These are phyloP conservation scores for Psephotus haematonotus DNA, from an alignment of 2,113 vertebrate genomes.

Conservation along the genomic window DNA sequence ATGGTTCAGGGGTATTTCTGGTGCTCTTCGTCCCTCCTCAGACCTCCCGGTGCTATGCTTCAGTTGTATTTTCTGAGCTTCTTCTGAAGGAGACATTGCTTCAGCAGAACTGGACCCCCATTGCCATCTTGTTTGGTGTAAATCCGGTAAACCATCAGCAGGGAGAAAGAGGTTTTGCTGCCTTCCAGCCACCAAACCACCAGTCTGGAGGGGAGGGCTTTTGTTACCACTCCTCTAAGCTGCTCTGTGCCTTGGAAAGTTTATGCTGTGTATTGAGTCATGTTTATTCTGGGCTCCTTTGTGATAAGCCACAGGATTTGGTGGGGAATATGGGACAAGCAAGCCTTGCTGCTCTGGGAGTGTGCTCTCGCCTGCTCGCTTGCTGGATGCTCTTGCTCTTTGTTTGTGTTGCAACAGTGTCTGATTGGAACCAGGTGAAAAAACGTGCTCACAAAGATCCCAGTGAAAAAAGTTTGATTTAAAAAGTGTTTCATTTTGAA, in stretches of 20 bases:
- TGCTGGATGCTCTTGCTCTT: neutral
- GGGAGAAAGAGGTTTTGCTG: neutral
- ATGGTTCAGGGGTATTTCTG: no score
- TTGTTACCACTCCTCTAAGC: neutral
- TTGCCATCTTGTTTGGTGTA: neutral
- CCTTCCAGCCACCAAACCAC: neutral
- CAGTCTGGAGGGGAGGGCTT: neutral
- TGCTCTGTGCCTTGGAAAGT: neutral
- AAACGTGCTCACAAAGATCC: neutral
- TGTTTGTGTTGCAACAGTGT: accelerated
- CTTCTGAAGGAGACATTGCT: neutral
- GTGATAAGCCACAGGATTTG: neutral
- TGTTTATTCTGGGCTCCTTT: neutral
- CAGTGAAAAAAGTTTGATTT: neutral
- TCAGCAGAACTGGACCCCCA: neutral
- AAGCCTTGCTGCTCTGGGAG: neutral
- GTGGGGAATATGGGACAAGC: neutral
- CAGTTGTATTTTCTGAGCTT: neutral
- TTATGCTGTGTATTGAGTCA: neutral
- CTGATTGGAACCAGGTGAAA: conserved; percentile 61
- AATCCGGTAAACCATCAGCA: neutral
- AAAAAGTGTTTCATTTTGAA: conserved; percentile 65
- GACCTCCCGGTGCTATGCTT: neutral
- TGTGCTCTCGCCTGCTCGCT: accelerated
- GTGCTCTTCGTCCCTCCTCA: neutral